Evolutionary conservation across 2,888 invertebrate species (phyloP).

Genomic region (Thymelicus sylvestris): DNA sequence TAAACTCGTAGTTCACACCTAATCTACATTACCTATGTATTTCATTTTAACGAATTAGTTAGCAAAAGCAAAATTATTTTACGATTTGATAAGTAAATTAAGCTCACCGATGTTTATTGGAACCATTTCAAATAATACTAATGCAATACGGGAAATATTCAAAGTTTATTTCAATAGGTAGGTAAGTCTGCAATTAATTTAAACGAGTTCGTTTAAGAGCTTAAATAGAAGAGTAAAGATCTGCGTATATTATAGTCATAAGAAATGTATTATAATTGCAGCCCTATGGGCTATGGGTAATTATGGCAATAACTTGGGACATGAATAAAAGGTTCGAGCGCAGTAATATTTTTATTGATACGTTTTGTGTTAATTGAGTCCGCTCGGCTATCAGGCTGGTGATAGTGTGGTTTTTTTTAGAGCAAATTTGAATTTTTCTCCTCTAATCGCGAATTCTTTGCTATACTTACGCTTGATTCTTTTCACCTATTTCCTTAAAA

Average conservation of each 20-base stretch:
- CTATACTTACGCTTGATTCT: too few species aligned
- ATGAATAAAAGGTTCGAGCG: neutral
- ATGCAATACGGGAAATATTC: conserved; percentile 36
- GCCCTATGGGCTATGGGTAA: neutral
- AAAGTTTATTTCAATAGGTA: conserved; percentile 26
- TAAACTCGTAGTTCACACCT: conserved; percentile 1
- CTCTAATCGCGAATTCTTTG: too few species aligned
- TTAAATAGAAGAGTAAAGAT: neutral
- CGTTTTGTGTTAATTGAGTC: neutral
- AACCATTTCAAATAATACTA: conserved; percentile 26
- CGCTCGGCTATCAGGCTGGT: too few species aligned
- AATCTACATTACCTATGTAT: neutral
- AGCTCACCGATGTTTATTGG: conserved; percentile 23
- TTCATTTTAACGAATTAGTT: conserved; percentile 19
- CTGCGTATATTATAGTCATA: conserved; percentile 15
- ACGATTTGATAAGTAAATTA: conserved; percentile 13
- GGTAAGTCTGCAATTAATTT: conserved; percentile 30
- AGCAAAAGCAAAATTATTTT: conserved; percentile 23
- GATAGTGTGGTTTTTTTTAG: too few species aligned
- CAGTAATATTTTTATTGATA: neutral
- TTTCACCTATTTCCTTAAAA: too few species aligned
- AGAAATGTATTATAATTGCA: conserved; percentile 10
- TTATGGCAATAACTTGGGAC: neutral
- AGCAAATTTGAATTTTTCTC: too few species aligned
- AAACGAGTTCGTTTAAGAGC: conserved; percentile 15